These are phyloP conservation scores for Remorina albescens DNA, from an alignment of 2,797 vertebrate genomes.

Conservation along the genomic window DNA sequence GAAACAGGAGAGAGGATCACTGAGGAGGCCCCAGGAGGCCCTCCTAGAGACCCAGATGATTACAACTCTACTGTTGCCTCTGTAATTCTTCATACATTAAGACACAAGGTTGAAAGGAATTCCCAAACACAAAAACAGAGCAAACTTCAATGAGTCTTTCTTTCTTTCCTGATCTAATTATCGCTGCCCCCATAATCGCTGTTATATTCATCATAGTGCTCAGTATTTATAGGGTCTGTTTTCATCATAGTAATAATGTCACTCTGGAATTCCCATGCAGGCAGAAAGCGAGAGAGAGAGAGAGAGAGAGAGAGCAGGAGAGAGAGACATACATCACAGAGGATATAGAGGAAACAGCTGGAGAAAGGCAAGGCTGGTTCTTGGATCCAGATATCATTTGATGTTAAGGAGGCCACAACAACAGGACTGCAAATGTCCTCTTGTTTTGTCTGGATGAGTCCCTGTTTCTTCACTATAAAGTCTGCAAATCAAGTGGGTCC, in stretches of 20 bases:
- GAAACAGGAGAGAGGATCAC: constrained; percentile 72
- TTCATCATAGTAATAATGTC: constrained; percentile 88
- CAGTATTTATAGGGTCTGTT: constrained; percentile 89
- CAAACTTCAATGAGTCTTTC: constrained; percentile 82
- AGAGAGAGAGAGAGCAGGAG: constrained; percentile 11
- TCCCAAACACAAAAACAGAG: constrained; percentile 84
- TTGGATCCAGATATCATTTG: constrained; percentile 85
- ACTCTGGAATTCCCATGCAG: constrained; percentile 86
- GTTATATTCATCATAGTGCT: constrained; percentile 89
- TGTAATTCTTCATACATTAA: constrained; percentile 83
- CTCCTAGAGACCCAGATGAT: constrained; percentile 76
- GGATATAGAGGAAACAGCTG: constrained; percentile 68
- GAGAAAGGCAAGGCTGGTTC: constrained; percentile 51
- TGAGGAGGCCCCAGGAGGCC: constrained; percentile 76
- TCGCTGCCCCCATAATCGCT: constrained; percentile 85
- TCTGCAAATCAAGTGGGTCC: constrained; percentile 33
- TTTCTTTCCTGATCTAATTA: constrained; percentile 86
- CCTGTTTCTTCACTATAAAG: constrained; percentile 53
- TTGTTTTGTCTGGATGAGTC: constrained; percentile 86
- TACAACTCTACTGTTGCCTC: constrained; percentile 75
- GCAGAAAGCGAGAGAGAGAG: constrained; percentile 24
- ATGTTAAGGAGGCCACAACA: constrained; percentile 78
- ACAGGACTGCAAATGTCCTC: constrained; percentile 76
- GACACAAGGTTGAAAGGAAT: constrained; percentile 83
- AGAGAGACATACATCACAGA: constrained; percentile 62